phyloP scores from a whole-genome alignment of 2,888 invertebrate species.

The Volucella inanis region DNA sequence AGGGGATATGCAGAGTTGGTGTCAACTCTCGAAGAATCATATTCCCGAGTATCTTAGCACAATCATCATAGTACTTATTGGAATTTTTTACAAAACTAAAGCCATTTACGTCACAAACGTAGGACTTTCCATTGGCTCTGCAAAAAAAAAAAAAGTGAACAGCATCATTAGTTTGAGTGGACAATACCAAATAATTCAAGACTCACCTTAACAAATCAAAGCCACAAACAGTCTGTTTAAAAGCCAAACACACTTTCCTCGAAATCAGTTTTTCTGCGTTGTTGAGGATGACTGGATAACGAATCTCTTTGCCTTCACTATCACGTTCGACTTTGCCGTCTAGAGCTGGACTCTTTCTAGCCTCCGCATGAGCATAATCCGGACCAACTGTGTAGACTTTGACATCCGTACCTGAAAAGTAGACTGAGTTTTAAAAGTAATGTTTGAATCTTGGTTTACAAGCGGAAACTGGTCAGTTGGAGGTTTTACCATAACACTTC shows the following conservation, averaged over 20 bases:
- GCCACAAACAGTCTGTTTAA: conserved; percentile 99
- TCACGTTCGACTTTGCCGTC: conserved; percentile 99
- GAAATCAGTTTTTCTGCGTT: conserved; percentile 99
- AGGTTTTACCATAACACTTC: conserved; percentile 69
- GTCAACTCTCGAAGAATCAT: conserved; percentile 98
- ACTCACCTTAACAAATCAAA: conserved; percentile 94
- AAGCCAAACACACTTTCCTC: conserved; percentile 97
- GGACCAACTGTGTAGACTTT: conserved; percentile 99
- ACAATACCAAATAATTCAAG: background rate
- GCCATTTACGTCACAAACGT: conserved; percentile 99
- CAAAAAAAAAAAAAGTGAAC: conserved; percentile 77
- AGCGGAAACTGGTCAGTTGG: conserved; percentile 75
- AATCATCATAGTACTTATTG: conserved; percentile 99
- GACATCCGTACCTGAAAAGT: conserved; percentile 86
- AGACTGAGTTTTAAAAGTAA: conserved; percentile 83
- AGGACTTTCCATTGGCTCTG: conserved; percentile 99
- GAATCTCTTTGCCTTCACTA: conserved; percentile 98
- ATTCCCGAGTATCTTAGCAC: conserved; percentile 98
- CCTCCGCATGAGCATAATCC: conserved; percentile 99
- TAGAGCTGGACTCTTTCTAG: conserved; percentile 98
- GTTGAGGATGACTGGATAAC: conserved; percentile 98
- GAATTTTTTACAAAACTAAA: conserved; percentile 99
- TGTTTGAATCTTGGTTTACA: conserved; percentile 81
- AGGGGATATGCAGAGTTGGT: conserved; percentile 97
- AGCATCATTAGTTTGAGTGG: background rate